These are phyloP conservation scores for Nerophis lumbriciformis DNA, from an alignment of 2,113 vertebrate genomes.

Conservation along the genomic window DNA sequence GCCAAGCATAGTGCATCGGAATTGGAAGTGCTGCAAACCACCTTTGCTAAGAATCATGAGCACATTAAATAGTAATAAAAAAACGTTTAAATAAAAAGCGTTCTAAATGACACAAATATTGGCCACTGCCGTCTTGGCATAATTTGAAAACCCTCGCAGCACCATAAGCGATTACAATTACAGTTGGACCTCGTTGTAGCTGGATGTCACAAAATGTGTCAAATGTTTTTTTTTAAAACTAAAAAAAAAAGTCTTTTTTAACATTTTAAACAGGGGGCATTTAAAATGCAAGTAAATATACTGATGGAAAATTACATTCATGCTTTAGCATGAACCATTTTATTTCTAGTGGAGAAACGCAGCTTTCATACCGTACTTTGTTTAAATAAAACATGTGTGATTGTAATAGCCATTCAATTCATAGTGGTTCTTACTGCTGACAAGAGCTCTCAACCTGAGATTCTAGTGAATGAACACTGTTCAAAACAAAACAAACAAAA, in stretches of 20 bases:
- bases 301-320: conserved; percentile 9
- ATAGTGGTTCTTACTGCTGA: conserved; percentile 47
- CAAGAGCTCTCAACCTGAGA: conserved; percentile 53
- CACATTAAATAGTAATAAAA: conserved; percentile 33
- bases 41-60: conserved; percentile 18
- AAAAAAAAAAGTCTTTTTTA: conserved; percentile 37
- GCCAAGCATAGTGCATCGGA: too few relatives aligned
- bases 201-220: conserved; percentile 31
- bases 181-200: conserved; percentile 30
- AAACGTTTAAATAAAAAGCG: conserved; percentile 48
- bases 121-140: conserved; percentile 46
- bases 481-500: conserved; percentile 2
- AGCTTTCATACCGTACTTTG: not conserved
- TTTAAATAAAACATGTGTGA: not conserved
- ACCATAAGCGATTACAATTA: conserved; percentile 46
- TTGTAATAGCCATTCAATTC: conserved; percentile 37
- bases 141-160: conserved; percentile 45
- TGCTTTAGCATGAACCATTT: conserved; percentile 1
- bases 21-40: conserved; percentile 17
- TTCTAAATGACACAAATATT: conserved; percentile 37
- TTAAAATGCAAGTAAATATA: conserved; percentile 38
- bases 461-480: conserved; percentile 30
- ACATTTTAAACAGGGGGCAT: conserved; percentile 32
- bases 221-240: too few relatives aligned
- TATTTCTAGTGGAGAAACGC: not conserved